phyloP scores from a whole-genome alignment of 2,797 vertebrate genomes.

The Myoxocephalus aenaeus region DNA sequence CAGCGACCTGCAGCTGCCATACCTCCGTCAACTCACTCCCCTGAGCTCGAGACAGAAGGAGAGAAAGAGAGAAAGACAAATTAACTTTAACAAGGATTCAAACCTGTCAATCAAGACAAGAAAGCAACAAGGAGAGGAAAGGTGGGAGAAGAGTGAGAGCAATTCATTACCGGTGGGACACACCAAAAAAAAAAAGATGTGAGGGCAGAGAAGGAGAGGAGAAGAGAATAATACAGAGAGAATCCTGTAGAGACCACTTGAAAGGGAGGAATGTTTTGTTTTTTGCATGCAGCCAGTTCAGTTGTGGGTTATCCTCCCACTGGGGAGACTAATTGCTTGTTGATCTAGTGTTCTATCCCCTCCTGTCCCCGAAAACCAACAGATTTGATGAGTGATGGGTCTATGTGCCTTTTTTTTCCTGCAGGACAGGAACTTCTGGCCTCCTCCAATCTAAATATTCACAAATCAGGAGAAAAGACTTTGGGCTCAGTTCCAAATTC shows the following conservation, averaged over 20 bases:
- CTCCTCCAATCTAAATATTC: slow-evolving; percentile 75
- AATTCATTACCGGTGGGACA: slow-evolving; percentile 57
- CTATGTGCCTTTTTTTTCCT: slow-evolving; percentile 18
- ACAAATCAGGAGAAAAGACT: slow-evolving; percentile 69
- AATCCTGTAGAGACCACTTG: slow-evolving; percentile 65
- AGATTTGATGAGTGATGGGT: slow-evolving; percentile 69
- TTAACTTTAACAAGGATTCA: slow-evolving; percentile 46
- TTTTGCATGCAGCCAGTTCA: slow-evolving; percentile 72
- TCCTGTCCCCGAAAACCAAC: slow-evolving; percentile 69
- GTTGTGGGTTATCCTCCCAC: slow-evolving; percentile 70
- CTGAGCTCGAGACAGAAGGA: slow-evolving; percentile 11
- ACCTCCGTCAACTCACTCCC: slow-evolving; percentile 35
- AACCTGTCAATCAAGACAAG: slow-evolving; percentile 65
- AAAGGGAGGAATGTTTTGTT: slow-evolving; percentile 71
- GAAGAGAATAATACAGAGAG: slow-evolving; percentile 47
- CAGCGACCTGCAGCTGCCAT: slow-evolving; percentile 50
- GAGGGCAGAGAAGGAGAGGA: slow-evolving; percentile 43
- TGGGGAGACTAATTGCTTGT: slow-evolving; percentile 80
- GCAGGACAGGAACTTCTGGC: slow-evolving; percentile 56
- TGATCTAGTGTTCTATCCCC: slow-evolving; percentile 73
- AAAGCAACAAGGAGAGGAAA: slow-evolving; percentile 53
- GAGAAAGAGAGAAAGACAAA: slow-evolving; percentile 24
- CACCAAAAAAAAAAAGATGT: slow-evolving; percentile 46
- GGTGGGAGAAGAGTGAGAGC: slow-evolving; percentile 41
- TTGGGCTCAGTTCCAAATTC: slow-evolving; percentile 73